Conservation (phyloP, 2,888 invertebrate species). For the Frankliniella intonsa region DNA sequence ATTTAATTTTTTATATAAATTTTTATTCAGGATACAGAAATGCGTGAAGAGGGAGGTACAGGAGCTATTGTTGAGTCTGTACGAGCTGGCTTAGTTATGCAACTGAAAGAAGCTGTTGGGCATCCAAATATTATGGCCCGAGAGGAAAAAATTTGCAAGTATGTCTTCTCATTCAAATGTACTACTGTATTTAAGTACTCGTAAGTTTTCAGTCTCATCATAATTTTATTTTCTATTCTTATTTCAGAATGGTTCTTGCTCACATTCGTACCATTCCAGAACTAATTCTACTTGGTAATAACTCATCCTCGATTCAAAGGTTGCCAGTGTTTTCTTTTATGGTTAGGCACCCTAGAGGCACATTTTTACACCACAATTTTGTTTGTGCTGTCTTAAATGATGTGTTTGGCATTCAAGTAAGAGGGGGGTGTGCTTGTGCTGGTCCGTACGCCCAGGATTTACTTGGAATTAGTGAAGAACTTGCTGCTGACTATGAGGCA, state of each 20-base stretch:
- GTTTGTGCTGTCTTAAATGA: conserved; percentile 83
- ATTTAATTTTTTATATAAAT: conserved; percentile 18
- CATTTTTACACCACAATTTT: conserved; percentile 84
- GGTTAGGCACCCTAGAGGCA: conserved; percentile 73
- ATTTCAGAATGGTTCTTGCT: conserved; percentile 69
- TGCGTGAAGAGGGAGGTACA: conserved; percentile 69
- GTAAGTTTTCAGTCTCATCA: background rate
- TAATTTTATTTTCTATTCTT: conserved; percentile 29
- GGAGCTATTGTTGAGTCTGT: conserved; percentile 76
- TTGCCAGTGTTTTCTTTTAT: conserved; percentile 83
- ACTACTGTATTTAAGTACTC: conserved; percentile 2
- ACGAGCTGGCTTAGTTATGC: conserved; percentile 78
- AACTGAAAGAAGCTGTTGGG: conserved; percentile 76
- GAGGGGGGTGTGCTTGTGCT: conserved; percentile 75
- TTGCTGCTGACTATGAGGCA: conserved; percentile 71
- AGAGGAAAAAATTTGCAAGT: conserved; percentile 72
- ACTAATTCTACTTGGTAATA: conserved; percentile 70
- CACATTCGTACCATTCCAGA: conserved; percentile 74
- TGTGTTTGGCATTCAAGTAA: conserved; percentile 83
- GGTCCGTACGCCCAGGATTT: conserved; percentile 80
- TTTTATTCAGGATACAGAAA: conserved; percentile 53
- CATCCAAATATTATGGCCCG: conserved; percentile 64
- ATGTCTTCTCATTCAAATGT: conserved; percentile 42
- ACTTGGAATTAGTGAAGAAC: conserved; percentile 72
- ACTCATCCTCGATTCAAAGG: conserved; percentile 60